Conservation (phyloP, 2,888 invertebrate genomes). For the Poecilobothrus nobilitatus region DNA sequence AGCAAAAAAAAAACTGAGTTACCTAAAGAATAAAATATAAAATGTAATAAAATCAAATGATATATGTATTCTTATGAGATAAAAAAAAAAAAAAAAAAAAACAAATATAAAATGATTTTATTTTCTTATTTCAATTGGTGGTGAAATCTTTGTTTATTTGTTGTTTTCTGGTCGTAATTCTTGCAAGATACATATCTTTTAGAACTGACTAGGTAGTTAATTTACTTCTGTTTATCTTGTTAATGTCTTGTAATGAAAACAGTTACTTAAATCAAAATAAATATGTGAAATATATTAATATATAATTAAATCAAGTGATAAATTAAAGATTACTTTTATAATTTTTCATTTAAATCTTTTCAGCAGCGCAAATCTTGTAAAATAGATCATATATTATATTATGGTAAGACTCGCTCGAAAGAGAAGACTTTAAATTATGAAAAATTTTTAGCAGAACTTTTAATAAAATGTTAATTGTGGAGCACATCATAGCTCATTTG, state of each 20-base stretch:
- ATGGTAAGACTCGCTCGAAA: no score
- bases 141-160: neutral
- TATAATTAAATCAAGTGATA: no score
- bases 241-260: slow-evolving; percentile 3
- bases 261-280: neutral
- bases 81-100: neutral
- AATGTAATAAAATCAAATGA: neutral
- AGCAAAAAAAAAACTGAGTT: no score
- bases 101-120: neutral
- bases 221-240: slow-evolving; percentile 3
- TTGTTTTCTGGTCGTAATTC: neutral
- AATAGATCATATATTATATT: no score
- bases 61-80: neutral
- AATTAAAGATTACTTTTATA: no score
- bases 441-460: no score
- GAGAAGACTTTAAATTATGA: no score
- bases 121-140: neutral
- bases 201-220: neutral
- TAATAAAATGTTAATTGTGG: no score
- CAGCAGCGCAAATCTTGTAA: no score
- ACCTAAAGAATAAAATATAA: neutral
- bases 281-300: no score
- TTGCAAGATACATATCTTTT: neutral
- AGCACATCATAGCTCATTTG: no score
- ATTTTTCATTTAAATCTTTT: no score